Conservation (phyloP, 2,888 invertebrate genomes). For the Sturmia bella region DNA sequence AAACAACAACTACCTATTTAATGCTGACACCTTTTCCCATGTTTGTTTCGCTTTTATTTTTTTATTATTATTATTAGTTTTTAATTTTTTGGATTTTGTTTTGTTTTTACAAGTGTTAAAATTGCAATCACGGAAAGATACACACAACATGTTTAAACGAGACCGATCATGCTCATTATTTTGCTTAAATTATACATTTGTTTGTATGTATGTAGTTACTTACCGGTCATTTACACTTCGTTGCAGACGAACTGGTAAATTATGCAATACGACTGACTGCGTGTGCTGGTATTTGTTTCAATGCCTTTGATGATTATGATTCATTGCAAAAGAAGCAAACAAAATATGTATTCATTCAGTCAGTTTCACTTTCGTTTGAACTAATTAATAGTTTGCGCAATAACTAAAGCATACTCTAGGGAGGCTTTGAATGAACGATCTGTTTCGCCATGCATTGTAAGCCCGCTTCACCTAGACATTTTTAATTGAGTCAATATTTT, state of each 20-base stretch:
- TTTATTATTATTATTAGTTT: background rate
- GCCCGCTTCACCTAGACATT: background rate
- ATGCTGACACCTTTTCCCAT: constrained; percentile 65
- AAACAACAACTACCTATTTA: constrained; percentile 27
- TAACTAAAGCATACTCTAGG: constrained; percentile 70
- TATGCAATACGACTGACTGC: constrained; percentile 73
- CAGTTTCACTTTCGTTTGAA: constrained; percentile 76
- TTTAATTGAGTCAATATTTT: no score
- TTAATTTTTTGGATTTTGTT: no score
- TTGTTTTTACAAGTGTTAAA: constrained; percentile 61
- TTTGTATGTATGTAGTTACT: background rate
- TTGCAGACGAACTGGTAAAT: constrained; percentile 72
- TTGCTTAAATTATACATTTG: background rate
- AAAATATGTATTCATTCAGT: constrained; percentile 67
- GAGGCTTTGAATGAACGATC: constrained; percentile 43
- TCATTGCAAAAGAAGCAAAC: constrained; percentile 12
- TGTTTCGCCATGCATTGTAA: background rate
- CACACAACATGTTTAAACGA: constrained; percentile 36
- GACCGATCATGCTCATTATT: constrained; percentile 38
- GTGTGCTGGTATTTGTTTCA: constrained; percentile 6
- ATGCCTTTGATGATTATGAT: constrained; percentile 9
- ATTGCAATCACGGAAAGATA: constrained; percentile 72
- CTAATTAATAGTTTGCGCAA: background rate
- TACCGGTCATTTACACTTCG: constrained; percentile 72
- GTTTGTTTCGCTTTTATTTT: background rate